Conservation (phyloP, 2,888 invertebrate genomes). For the Drosophila histrio region DNA sequence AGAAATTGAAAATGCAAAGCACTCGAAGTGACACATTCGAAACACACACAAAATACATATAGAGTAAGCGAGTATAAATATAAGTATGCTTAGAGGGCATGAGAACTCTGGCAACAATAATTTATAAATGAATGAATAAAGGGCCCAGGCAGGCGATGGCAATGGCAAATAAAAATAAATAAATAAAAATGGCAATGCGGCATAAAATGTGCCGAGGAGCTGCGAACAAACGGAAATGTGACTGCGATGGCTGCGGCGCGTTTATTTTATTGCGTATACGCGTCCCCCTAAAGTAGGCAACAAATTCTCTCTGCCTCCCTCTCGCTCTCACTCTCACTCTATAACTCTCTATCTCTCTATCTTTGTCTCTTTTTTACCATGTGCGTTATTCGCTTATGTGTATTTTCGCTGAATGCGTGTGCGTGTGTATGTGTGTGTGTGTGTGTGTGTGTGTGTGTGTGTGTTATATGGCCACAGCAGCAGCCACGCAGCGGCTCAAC, state of each 20-base stretch:
- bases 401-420: conserved; percentile 9
- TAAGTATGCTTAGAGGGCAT: conserved; percentile 52
- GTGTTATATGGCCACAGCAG: conserved; percentile 67
- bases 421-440: conserved; percentile 37
- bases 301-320: conserved; percentile 34
- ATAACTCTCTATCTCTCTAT: not conserved
- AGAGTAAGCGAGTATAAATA: conserved; percentile 23
- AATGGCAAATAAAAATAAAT: conserved; percentile 75
- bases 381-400: conserved; percentile 34
- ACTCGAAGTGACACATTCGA: conserved; percentile 52
- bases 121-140: conserved; percentile 78
- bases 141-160: conserved; percentile 55
- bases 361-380: not conserved
- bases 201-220: conserved; percentile 67
- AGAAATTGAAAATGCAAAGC: conserved; percentile 66
- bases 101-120: conserved; percentile 70
- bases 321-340: not conserved
- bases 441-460: conserved; percentile 29
- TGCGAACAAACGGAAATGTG: conserved; percentile 65
- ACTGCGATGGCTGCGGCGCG: conserved; percentile 61
- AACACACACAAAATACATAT: conserved; percentile 7
- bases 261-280: conserved; percentile 78
- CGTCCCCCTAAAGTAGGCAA: conserved; percentile 63
- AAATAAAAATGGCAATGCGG: conserved; percentile 80
- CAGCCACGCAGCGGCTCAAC: conserved; percentile 74